Percentiles rank a stretch among this genome's conserved stretches.
Conservation (phyloP, 2,797 vertebrate species). For the Onychomys leucogaster region DNA sequence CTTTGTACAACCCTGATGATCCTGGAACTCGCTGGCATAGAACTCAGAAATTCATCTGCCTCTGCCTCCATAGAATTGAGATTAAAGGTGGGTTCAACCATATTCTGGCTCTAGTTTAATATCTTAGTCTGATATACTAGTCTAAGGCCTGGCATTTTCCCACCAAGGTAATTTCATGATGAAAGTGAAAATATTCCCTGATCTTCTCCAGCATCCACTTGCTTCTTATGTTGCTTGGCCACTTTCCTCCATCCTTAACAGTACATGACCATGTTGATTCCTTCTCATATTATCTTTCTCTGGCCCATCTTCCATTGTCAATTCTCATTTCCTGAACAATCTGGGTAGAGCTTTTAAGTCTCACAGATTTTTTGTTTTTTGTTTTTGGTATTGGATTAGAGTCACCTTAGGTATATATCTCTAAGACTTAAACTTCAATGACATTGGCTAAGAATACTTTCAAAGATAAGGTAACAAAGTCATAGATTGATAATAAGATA, state of each 20-base stretch:
- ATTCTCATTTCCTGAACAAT: accelerated
- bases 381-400: neutral
- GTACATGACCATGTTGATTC: neutral
- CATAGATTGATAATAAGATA: neutral
- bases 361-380: neutral
- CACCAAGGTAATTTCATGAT: neutral
- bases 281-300: neutral
- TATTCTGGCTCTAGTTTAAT: neutral
- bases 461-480: neutral
- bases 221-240: neutral
- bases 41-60: neutral
- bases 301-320: neutral
- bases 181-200: neutral
- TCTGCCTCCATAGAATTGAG: neutral
- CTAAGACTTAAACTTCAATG: neutral
- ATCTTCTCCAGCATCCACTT: neutral
- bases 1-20: neutral
- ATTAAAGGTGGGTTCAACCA: neutral
- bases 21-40: neutral
- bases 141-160: neutral
- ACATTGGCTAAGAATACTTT: neutral
- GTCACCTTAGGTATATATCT: neutral
- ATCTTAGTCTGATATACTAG: neutral
- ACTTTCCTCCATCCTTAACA: neutral
- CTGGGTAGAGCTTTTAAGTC: neutral